A percentile compares a stretch with the other conserved stretches of the same genome.
These are phyloP conservation scores for Oxycera nigricornis DNA, from an alignment of 2,888 invertebrate genomes.

Conservation along the genomic window DNA sequence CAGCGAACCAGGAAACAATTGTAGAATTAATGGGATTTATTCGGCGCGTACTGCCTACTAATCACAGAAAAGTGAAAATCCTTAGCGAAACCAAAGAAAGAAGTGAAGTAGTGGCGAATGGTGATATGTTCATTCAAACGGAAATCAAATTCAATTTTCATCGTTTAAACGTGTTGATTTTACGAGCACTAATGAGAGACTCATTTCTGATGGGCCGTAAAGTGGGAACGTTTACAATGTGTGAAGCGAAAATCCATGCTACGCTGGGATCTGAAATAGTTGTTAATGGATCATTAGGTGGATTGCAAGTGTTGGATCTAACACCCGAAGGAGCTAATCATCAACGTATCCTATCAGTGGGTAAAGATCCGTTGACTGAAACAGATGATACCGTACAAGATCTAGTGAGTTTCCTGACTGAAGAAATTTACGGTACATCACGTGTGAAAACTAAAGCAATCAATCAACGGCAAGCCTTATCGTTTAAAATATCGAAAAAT, in stretches of 20 bases:
- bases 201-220: constrained; percentile 79
- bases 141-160: constrained; percentile 94
- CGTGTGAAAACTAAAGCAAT: constrained; percentile 53
- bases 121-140: constrained; percentile 65
- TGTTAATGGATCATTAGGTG: constrained; percentile 88
- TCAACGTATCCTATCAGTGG: constrained; percentile 85
- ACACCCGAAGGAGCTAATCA: constrained; percentile 84
- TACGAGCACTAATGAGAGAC: constrained; percentile 80
- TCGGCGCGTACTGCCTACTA: constrained; percentile 71
- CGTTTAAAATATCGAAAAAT: constrained; percentile 59
- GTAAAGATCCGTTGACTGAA: constrained; percentile 74
- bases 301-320: constrained; percentile 88
- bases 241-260: constrained; percentile 88
- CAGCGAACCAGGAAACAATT: constrained; percentile 94
- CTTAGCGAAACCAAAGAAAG: constrained; percentile 52
- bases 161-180: constrained; percentile 83
- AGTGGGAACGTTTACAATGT: constrained; percentile 93
- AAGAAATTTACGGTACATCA: constrained; percentile 60
- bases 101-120: constrained; percentile 52
- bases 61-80: constrained; percentile 50
- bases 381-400: constrained; percentile 53
- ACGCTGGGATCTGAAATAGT: constrained; percentile 72
- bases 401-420: constrained; percentile 56
- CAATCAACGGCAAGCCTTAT: constrained; percentile 61
- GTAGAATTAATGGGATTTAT: constrained; percentile 91